These are phyloP conservation scores for Hypomesus transpacificus DNA, from an alignment of 2,113 vertebrate species.

Conservation along the genomic window DNA sequence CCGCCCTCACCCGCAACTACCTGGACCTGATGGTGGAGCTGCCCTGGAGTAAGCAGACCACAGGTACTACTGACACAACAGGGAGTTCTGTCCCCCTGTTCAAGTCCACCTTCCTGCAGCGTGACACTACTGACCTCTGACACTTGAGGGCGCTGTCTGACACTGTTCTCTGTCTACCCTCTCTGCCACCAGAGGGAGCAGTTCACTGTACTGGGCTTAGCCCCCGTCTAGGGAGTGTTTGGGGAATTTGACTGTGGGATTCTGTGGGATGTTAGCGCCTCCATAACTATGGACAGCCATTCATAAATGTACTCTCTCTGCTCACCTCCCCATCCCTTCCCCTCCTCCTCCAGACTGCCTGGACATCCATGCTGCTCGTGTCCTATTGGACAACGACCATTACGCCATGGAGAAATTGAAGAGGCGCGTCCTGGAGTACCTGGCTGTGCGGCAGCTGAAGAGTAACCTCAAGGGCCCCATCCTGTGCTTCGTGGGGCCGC, in stretches of 20 bases:
- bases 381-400: conserved; percentile 92
- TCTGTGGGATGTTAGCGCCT: no score
- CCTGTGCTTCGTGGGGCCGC: conserved; percentile 95
- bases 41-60: conserved; percentile 93
- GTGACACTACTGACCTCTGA: neutral
- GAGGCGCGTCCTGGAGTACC: conserved; percentile 90
- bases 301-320: no score
- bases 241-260: neutral
- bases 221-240: neutral
- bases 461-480: conserved; percentile 92
- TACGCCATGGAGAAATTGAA: conserved; percentile 97
- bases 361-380: conserved; percentile 87
- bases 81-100: neutral
- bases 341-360: conserved; percentile 71
- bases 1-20: conserved; percentile 92
- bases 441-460: conserved; percentile 93
- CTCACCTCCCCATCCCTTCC: no score
- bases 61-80: conserved; percentile 67
- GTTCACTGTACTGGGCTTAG: neutral
- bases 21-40: conserved; percentile 96
- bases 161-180: neutral
- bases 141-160: neutral
- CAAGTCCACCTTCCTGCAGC: neutral
- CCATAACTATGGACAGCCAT: no score
- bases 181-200: neutral